Conservation (phyloP, 2,888 invertebrate genomes). For the Homarus gammarus region DNA sequence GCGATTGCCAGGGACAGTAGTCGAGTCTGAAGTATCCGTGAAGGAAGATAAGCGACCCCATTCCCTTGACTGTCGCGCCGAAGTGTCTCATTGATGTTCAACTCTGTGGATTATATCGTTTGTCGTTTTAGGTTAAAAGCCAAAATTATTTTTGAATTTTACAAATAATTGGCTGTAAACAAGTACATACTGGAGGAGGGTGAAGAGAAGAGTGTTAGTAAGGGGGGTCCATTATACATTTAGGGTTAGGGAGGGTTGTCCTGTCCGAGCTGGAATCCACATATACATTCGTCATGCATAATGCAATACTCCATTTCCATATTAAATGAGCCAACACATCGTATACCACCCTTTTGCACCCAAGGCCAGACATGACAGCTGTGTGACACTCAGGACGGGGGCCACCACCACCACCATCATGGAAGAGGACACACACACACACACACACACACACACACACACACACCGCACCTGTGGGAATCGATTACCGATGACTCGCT, state of each 20-base stretch:
- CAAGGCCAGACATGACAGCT: constrained; percentile 23
- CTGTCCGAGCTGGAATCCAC: constrained; percentile 20
- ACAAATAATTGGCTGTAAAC: too few relatives aligned
- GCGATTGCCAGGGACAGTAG: background rate
- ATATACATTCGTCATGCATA: constrained; percentile 54
- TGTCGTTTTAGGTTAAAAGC: background rate
- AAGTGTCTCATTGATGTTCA: background rate
- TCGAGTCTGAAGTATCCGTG: background rate
- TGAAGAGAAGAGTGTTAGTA: background rate
- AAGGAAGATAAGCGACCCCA: background rate
- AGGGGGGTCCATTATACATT: background rate
- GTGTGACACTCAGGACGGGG: background rate
- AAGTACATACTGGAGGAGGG: too few relatives aligned
- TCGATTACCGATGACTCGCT: constrained; percentile 49
- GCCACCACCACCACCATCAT: constrained; percentile 13
- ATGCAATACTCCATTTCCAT: constrained; percentile 53
- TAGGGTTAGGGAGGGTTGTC: background rate
- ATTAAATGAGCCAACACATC: constrained; percentile 49
- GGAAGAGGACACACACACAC: background rate
- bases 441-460: background rate
- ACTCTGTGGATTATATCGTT: too few relatives aligned
- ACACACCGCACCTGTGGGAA: background rate
- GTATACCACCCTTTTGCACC: background rate
- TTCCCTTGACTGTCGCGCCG: background rate
- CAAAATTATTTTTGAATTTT: background rate